phyloP scores from a whole-genome alignment of 1,140 invertebrate species.

The Planococcus citri region DNA sequence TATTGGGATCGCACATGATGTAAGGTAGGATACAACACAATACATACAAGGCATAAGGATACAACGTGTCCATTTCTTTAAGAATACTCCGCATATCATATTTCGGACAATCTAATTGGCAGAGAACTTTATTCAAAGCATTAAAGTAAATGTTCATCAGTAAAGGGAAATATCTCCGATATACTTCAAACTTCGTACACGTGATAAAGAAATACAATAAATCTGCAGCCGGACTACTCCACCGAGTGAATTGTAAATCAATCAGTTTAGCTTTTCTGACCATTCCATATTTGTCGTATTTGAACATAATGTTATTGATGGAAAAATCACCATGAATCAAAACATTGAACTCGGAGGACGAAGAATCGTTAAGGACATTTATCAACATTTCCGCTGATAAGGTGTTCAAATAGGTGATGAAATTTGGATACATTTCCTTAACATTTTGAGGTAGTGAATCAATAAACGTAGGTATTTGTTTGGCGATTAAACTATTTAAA shows the following conservation, averaged over 20 bases:
- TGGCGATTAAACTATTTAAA: too few species aligned
- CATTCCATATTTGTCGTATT: too few species aligned
- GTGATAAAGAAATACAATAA: not conserved
- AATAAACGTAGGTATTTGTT: too few species aligned
- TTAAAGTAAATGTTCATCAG: constrained; percentile 14
- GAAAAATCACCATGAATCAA: constrained; percentile 62
- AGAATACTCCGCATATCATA: not conserved
- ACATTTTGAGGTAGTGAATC: too few species aligned
- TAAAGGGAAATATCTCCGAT: not conserved
- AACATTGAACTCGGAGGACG: too few species aligned
- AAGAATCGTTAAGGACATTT: too few species aligned
- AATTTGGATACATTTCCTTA: too few species aligned
- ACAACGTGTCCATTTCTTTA: not conserved
- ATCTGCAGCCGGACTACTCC: not conserved
- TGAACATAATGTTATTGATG: constrained; percentile 61
- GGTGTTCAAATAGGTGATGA: too few species aligned
- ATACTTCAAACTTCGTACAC: not conserved
- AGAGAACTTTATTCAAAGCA: not conserved
- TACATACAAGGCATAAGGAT: too few species aligned
- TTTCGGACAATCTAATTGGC: not conserved
- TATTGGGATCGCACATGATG: too few species aligned
- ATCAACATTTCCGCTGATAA: too few species aligned
- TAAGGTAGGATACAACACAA: too few species aligned
- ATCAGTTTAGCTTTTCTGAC: constrained; percentile 37
- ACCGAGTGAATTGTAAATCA: not conserved